Percentiles rank a stretch among this genome's conserved stretches.
Evolutionary conservation across 2,888 invertebrate species (phyloP).

Genomic region (Sarcophaga carnaria): DNA sequence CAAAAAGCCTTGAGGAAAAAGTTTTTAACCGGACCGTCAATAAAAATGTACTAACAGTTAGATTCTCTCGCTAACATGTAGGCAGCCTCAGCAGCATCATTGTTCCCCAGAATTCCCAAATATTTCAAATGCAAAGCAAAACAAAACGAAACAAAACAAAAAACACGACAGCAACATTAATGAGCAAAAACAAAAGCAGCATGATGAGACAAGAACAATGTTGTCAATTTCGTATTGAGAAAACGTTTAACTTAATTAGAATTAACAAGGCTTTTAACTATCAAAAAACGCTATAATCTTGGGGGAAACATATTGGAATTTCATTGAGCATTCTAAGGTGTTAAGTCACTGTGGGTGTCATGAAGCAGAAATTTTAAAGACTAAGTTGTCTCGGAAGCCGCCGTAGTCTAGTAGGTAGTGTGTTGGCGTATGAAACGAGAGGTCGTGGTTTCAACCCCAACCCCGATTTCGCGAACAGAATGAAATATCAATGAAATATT

Average conservation of each 20-base stretch:
- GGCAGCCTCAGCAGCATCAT: conserved; percentile 13
- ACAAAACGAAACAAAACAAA: neutral
- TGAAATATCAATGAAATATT: too few species aligned
- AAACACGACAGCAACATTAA: neutral
- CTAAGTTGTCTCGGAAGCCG: too few species aligned
- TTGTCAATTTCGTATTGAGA: neutral
- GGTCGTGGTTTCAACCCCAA: too few species aligned
- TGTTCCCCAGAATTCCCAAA: conserved; percentile 18
- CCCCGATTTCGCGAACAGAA: too few species aligned
- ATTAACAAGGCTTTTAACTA: too few species aligned
- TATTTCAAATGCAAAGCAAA: conserved; percentile 7
- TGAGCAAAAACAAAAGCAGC: neutral
- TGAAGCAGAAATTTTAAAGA: too few species aligned
- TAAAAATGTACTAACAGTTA: conserved; percentile 49
- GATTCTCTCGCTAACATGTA: conserved; percentile 10
- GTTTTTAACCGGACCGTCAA: conserved; percentile 39
- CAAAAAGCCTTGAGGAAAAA: neutral
- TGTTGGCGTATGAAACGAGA: too few species aligned
- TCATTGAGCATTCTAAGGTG: too few species aligned
- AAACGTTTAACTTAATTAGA: neutral
- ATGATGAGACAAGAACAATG: neutral
- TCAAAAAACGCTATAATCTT: too few species aligned
- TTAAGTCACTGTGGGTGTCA: too few species aligned
- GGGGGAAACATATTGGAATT: too few species aligned
- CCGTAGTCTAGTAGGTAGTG: too few species aligned